phyloP scores from a whole-genome alignment of 2,888 invertebrate genomes.

The Tubulanus polymorphus region DNA sequence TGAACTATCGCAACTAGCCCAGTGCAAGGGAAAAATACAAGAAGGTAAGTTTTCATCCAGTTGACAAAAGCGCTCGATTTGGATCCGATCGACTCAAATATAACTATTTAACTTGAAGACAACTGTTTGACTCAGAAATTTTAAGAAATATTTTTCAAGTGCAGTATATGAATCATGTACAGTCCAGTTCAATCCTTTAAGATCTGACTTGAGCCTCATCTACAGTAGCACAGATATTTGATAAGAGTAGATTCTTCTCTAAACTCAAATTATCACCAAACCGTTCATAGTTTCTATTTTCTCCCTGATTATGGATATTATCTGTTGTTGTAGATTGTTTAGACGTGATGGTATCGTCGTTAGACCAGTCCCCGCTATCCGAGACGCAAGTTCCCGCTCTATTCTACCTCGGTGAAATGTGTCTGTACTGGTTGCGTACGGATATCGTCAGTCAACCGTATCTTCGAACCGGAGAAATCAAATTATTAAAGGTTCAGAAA shows the following conservation, averaged over 20 bases:
- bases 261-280: too few species aligned
- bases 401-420: conserved; percentile 52
- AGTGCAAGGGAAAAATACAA: conserved; percentile 50
- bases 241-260: too few species aligned
- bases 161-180: too few species aligned
- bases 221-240: too few species aligned
- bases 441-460: conserved; percentile 48
- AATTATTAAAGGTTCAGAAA: conserved; percentile 47
- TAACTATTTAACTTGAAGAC: too few species aligned
- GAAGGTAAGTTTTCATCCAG: conserved; percentile 48
- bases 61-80: too few species aligned
- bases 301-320: background rate
- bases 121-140: too few species aligned
- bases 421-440: conserved; percentile 51
- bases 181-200: too few species aligned
- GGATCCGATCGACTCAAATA: too few species aligned
- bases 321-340: conserved; percentile 41
- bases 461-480: conserved; percentile 47
- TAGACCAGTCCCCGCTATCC: conserved; percentile 47
- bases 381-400: conserved; percentile 48
- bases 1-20: conserved; percentile 49
- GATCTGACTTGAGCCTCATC: too few species aligned
- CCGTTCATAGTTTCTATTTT: too few species aligned
- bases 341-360: conserved; percentile 45
- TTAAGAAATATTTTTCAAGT: too few species aligned